Percentiles rank a stretch among this genome's conserved stretches.
Conservation (phyloP, 2,797 vertebrate species). For the Malacoraja senta region DNA sequence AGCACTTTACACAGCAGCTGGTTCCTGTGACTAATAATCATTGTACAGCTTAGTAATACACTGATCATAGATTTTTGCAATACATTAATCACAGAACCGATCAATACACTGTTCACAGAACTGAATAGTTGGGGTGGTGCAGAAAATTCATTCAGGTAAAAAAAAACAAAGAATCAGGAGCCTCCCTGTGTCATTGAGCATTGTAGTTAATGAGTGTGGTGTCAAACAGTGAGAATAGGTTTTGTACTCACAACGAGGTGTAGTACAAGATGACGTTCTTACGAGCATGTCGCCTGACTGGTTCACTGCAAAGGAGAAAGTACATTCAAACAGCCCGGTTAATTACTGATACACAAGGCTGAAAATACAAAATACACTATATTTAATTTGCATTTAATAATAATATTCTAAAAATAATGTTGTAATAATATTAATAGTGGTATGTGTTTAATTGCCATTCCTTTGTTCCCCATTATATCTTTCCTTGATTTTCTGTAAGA, state of each 20-base stretch:
- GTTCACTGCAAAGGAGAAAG: conserved; percentile 44
- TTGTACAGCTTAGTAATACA: background rate
- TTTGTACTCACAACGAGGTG: conserved; percentile 49
- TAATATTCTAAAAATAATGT: too few species aligned
- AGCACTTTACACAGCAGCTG: background rate
- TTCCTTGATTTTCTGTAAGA: too few species aligned
- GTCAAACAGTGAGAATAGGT: background rate
- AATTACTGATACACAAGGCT: background rate
- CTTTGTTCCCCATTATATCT: too few species aligned
- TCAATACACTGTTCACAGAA: too few species aligned
- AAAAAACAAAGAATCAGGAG: background rate
- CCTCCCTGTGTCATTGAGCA: background rate
- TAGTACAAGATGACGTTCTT: conserved; percentile 47
- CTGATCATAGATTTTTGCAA: too few species aligned
- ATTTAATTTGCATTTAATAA: too few species aligned
- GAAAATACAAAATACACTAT: background rate
- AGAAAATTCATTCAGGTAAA: background rate
- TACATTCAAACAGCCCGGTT: background rate
- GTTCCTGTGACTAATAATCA: background rate
- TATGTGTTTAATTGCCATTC: too few species aligned
- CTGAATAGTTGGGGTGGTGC: background rate
- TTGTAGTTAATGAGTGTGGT: background rate
- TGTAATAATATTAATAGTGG: too few species aligned
- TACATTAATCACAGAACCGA: too few species aligned
- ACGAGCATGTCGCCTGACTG: conserved; percentile 47